Evolutionary conservation across 2,797 vertebrate genomes (phyloP).

Genomic region (Platalea minor): DNA sequence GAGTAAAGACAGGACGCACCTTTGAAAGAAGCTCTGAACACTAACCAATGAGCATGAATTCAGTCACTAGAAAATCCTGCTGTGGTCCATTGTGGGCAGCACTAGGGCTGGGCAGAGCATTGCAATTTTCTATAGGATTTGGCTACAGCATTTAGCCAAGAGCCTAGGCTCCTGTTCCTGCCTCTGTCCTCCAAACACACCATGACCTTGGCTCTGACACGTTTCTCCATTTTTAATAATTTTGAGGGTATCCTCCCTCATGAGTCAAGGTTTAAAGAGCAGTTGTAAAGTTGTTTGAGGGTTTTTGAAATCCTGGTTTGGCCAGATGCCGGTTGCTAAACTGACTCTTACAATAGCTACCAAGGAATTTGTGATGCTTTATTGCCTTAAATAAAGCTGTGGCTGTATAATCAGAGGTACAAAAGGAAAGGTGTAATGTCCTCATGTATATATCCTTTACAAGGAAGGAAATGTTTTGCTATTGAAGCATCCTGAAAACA

Average conservation of each 20-base stretch:
- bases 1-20: background rate
- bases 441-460: background rate
- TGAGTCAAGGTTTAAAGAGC: background rate
- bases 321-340: background rate
- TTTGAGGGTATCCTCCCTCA: background rate
- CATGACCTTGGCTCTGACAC: background rate
- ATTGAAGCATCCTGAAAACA: background rate
- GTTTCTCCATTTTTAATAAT: background rate
- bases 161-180: background rate
- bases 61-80: background rate
- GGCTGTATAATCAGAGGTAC: background rate
- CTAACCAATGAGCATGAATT: accelerated
- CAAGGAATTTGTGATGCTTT: background rate
- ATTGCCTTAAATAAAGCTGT: background rate
- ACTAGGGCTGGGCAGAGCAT: background rate
- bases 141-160: background rate
- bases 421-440: background rate
- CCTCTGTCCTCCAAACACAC: background rate
- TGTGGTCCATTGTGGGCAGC: background rate
- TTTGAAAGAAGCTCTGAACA: background rate
- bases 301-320: background rate
- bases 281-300: background rate
- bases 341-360: background rate
- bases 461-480: background rate
- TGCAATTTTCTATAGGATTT: background rate